Conservation (phyloP, 2,113 vertebrate species). For the Phalacrocorax pelagicus region DNA sequence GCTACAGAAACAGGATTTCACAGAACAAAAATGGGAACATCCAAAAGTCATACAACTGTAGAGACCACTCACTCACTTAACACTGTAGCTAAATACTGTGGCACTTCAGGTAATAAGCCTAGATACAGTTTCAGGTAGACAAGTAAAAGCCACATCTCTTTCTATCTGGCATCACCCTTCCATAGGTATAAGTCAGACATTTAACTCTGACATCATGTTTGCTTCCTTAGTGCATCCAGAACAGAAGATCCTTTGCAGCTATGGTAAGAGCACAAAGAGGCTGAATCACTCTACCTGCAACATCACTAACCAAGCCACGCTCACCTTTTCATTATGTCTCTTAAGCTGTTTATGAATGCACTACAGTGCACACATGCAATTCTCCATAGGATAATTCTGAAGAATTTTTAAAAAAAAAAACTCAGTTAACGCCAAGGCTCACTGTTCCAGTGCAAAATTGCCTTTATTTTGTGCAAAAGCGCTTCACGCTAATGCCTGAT, state of each 20-base stretch:
- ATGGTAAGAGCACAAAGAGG: background rate
- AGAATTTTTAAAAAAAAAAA: background rate
- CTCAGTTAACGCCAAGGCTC: background rate
- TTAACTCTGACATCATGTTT: background rate
- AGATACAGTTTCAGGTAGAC: background rate
- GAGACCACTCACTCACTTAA: background rate
- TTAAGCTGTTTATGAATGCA: background rate
- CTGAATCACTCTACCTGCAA: background rate
- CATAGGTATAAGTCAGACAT: background rate
- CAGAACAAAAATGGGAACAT: background rate
- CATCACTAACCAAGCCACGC: background rate
- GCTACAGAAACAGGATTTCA: background rate
- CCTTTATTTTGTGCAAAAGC: background rate
- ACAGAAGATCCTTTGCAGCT: background rate
- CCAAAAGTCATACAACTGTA: background rate
- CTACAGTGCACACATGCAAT: background rate
- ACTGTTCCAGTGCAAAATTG: background rate
- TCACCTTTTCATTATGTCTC: background rate
- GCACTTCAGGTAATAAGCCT: background rate
- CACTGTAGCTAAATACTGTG: background rate
- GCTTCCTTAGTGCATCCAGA: background rate
- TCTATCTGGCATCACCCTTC: background rate
- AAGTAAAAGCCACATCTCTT: background rate
- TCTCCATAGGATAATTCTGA: background rate
- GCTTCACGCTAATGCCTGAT: background rate